Percentiles rank a stretch among this genome's conserved stretches.
Conservation (phyloP, 2,888 invertebrate species). For the Incurvaria masculella region DNA sequence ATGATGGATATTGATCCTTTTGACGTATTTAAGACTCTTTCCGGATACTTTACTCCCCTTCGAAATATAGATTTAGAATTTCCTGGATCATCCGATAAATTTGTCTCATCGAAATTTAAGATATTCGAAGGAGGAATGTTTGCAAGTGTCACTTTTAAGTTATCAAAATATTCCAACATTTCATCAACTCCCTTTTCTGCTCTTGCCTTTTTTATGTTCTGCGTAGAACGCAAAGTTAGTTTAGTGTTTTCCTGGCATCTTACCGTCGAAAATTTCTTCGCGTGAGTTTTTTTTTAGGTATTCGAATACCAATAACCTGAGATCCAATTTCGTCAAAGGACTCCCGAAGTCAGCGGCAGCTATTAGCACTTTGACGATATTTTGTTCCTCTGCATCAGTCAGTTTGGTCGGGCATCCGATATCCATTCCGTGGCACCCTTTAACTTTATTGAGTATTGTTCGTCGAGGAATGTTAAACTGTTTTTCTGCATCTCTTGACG, state of each 20-base stretch:
- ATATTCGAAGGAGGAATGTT: conserved; percentile 1
- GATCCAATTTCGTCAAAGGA: conserved; percentile 12
- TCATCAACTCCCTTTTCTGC: conserved; percentile 14
- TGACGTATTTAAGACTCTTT: conserved; percentile 24
- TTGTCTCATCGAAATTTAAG: conserved; percentile 8
- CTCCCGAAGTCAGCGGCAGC: conserved; percentile 1
- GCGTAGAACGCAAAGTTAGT: conserved; percentile 13
- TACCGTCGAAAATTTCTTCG: conserved; percentile 17
- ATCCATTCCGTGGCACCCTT: too few relatives aligned
- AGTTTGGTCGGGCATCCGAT: too few relatives aligned
- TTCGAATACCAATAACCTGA: conserved; percentile 15
- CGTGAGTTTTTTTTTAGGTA: conserved; percentile 15
- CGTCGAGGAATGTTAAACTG: too few relatives aligned
- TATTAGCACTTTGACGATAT: too few relatives aligned
- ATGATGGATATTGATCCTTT: conserved; percentile 28
- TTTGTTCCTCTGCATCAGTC: too few relatives aligned
- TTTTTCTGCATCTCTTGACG: too few relatives aligned
- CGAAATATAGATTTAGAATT: conserved; percentile 19
- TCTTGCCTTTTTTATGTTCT: conserved; percentile 17
- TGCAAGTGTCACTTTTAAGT: background rate
- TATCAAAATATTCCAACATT: conserved; percentile 11
- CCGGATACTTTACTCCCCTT: conserved; percentile 26
- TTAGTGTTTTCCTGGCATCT: conserved; percentile 17
- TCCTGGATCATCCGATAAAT: conserved; percentile 5
- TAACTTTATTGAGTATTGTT: too few relatives aligned